A percentile compares a stretch with the other conserved stretches of the same genome.
phyloP scores from a whole-genome alignment of 2,888 invertebrate species.

The Serripes groenlandicus region DNA sequence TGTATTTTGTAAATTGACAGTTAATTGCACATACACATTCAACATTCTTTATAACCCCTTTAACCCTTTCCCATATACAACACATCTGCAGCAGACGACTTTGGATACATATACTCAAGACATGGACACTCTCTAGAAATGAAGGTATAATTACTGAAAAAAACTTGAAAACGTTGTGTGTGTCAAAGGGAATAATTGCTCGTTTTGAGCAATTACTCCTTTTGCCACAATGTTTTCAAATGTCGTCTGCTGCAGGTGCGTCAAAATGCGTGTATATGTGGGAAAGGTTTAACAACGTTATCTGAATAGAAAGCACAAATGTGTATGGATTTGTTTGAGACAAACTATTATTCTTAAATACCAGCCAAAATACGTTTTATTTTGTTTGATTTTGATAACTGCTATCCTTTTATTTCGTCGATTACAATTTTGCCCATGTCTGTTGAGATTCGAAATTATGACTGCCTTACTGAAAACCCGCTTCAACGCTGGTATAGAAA shows the following conservation, averaged over 20 bases:
- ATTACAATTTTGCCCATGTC: no score
- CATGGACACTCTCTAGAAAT: background rate
- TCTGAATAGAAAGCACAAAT: no score
- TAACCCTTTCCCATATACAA: background rate
- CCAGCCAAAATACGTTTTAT: background rate
- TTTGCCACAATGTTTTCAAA: background rate
- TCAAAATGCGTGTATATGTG: background rate
- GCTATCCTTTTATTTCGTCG: no score
- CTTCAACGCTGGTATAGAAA: no score
- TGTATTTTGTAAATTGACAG: no score
- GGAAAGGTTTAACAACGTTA: background rate
- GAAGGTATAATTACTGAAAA: background rate
- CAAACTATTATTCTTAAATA: no score
- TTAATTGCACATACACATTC: no score
- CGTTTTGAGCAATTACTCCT: background rate
- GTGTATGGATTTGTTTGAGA: no score
- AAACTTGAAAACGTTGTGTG: background rate
- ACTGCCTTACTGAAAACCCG: no score
- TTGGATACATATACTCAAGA: background rate
- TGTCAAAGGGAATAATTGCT: background rate
- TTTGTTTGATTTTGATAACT: background rate
- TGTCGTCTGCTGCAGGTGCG: background rate
- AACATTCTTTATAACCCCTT: background rate
- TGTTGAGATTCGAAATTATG: no score
- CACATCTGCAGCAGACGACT: background rate